These are phyloP conservation scores for Fundulus diaphanus DNA, from an alignment of 2,797 vertebrate genomes.

Conservation along the genomic window DNA sequence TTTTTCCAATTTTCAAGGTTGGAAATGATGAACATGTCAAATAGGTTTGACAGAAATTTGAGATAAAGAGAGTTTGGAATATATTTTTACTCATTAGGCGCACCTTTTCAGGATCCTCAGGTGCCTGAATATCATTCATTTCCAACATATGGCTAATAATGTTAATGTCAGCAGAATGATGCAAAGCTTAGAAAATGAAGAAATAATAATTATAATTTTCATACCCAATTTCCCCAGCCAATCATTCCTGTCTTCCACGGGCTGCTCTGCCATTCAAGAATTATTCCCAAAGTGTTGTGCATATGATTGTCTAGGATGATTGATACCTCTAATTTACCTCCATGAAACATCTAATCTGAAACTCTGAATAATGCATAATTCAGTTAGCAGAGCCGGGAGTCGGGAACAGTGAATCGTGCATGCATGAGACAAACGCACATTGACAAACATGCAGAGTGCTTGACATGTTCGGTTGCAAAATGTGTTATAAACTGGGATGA, in stretches of 20 bases:
- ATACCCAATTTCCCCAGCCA: conserved; percentile 72
- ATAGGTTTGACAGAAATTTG: conserved; percentile 29
- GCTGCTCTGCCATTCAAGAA: conserved; percentile 66
- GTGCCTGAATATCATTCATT: conserved; percentile 51
- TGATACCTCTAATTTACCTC: conserved; percentile 81
- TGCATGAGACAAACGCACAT: conserved; percentile 22
- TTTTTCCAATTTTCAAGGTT: conserved; percentile 8
- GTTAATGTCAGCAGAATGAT: conserved; percentile 67
- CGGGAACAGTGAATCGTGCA: conserved; percentile 18
- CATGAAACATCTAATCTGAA: conserved; percentile 77
- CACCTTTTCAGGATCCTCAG: conserved; percentile 43
- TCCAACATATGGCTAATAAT: conserved; percentile 67
- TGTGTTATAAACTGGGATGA: conserved; percentile 8
- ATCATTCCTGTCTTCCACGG: conserved; percentile 63
- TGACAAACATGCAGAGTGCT: conserved; percentile 10
- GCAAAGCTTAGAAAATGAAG: conserved; percentile 63
- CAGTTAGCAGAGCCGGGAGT: conserved; percentile 49
- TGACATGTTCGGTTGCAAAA: conserved; percentile 11
- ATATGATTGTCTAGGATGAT: conserved; percentile 71
- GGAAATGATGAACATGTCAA: conserved; percentile 30
- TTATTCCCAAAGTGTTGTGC: conserved; percentile 65
- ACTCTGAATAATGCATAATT: conserved; percentile 80
- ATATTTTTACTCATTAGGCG: conserved; percentile 42
- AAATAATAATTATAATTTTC: conserved; percentile 74
- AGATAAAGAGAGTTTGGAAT: conserved; percentile 36